Evolutionary conservation across 2,888 invertebrate species (phyloP).

Genomic region (Ecdyonurus torrentis): DNA sequence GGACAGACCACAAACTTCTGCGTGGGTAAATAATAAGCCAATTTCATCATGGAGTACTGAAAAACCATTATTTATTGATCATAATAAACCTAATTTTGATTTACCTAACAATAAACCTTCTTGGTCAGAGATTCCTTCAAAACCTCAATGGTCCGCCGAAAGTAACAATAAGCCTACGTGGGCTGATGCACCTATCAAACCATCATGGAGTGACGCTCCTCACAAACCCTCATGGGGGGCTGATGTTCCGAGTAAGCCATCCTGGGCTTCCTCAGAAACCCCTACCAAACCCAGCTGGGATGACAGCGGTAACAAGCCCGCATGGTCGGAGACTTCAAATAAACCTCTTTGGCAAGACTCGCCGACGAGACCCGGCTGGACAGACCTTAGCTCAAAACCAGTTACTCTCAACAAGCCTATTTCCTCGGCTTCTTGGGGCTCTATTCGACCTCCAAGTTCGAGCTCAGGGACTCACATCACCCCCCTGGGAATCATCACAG

Average conservation of each 20-base stretch:
- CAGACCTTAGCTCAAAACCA: not conserved
- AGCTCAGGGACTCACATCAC: slow-evolving; percentile 10
- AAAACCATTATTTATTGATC: not conserved
- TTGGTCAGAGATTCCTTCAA: not conserved
- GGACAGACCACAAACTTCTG: no score
- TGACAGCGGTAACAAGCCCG: no score
- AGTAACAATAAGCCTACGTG: not conserved
- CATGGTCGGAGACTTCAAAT: no score
- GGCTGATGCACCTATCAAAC: not conserved
- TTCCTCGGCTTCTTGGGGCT: slow-evolving; percentile 4
- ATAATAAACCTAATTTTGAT: not conserved
- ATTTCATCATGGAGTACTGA: not conserved
- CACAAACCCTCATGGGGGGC: not conserved
- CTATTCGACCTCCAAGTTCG: not conserved
- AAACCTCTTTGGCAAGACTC: no score
- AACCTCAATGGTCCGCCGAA: not conserved
- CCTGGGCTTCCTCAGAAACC: no score
- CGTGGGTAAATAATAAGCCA: not conserved
- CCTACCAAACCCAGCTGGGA: no score
- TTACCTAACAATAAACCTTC: not conserved
- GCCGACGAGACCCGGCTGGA: not conserved
- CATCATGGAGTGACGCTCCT: not conserved
- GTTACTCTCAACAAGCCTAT: not conserved
- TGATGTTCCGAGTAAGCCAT: not conserved
- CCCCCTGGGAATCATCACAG: slow-evolving; percentile 33